phyloP scores from a whole-genome alignment of 2,113 vertebrate species.

The Triplophysa siluroides region DNA sequence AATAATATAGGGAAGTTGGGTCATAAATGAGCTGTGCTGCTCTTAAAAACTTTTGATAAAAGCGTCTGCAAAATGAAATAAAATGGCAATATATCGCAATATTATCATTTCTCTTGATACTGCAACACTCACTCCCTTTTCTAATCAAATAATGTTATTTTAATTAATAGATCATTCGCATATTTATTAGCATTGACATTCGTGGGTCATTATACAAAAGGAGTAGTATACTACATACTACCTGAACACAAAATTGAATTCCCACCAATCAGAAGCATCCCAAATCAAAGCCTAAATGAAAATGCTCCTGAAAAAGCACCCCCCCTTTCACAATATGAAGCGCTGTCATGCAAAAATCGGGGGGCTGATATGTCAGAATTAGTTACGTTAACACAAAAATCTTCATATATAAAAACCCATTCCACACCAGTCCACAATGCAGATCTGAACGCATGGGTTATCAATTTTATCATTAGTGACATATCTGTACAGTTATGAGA shows the following conservation, averaged over 20 bases:
- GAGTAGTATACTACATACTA: background rate
- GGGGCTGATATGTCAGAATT: background rate
- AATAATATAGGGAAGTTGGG: no score
- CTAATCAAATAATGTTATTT: background rate
- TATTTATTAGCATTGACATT: constrained; percentile 31
- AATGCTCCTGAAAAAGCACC: background rate
- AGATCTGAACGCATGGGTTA: background rate
- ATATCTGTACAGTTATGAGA: background rate
- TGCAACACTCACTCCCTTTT: background rate
- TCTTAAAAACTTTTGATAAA: no score
- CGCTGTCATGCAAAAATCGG: background rate
- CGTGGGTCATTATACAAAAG: constrained; percentile 26
- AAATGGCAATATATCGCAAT: no score
- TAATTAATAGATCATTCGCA: background rate
- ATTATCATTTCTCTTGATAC: no score
- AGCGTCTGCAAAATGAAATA: no score
- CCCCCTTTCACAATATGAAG: background rate
- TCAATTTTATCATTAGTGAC: background rate
- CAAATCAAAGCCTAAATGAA: background rate
- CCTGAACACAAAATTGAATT: background rate
- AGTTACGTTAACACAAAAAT: background rate
- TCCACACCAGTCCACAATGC: background rate
- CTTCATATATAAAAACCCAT: no score
- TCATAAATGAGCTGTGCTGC: no score
- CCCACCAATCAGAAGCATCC: background rate